Evolutionary conservation across 2,888 invertebrate genomes (phyloP), one percentile per base, ranked within the genome.

Genomic region (Molanna angustata): DNA sequence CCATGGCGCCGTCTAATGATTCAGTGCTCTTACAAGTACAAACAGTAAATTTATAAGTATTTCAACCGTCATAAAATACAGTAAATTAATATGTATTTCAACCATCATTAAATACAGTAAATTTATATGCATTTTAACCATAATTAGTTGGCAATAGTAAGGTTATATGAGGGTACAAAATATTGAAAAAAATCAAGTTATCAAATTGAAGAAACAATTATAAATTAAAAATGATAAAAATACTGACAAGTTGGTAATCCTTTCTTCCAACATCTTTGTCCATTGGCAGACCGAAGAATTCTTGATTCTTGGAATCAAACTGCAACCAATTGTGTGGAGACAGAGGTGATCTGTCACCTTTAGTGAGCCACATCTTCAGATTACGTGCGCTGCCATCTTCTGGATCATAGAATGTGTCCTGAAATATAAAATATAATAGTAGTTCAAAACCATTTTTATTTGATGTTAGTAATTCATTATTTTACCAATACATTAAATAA

Each of bases 371-470:
- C 59, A 95, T 77, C 39, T 81, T 82, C 59, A 95, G 74, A 61
- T 83, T 80, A 37, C 84, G 76, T 0, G 90, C 85, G 57, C 83
- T 83, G 13, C 87, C 87, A 66, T 92, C 92, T 68, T 94, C 91
- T 0, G 86, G 85, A 73, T 94, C 94, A 69, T 85, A 91, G 78
- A 94, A 95, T 2, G 92, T 89, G 66, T 94, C 91, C 81, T 88
- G 66, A 14, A 46, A 46, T 4, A 48, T 33, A n/a, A 37, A 39
- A 17, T 2, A n/a, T n/a, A n/a, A n/a, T n/a, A n/a, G n/a, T n/a
- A n/a, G n/a, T n/a, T n/a, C n/a, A n/a, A n/a, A n/a, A n/a, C n/a
- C n/a, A n/a, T n/a, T n/a, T n/a, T n/a, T n/a, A n/a, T n/a, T n/a
- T n/a, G n/a, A n/a, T n/a, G n/a, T n/a, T n/a, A n/a, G n/a, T n/a